Base-by-base conservation (phyloP, 2,888 invertebrate species). In the Argyresthia albistria region DNA sequence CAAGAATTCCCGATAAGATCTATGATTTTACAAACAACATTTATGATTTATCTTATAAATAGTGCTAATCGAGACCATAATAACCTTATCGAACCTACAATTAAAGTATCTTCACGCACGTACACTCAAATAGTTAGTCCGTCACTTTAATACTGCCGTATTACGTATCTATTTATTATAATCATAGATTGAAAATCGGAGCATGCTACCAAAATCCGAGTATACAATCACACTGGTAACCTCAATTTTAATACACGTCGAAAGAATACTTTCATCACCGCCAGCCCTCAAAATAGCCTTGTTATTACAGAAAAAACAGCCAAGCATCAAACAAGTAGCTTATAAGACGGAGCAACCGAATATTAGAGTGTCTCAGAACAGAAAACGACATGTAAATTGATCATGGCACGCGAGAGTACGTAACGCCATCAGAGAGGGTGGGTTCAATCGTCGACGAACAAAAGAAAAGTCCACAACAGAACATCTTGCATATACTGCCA, bases 351-450 rank as follows among this genome's bases (percentile, higher is more conserved):
- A 82, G 82, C 81, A 58, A 58, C 58, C 67, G 25, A 46, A 46
- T 46, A 52, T 52, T 45, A 51, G 43, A 50, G 52, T 46, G 46
- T 46, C 52, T 39, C 46, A 43, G 65, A 66, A 61, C 46, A 43
- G 65, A 66, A 61, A 76, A 75, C 76, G 72, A 74, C 69, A 72
- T 78, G 81, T 83, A 82, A 82, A 82, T 79, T 71, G 80, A 76
- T 71, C 68, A 63, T 57, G 60, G 63, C 83, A 84, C 81, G 83
- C 83, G 78, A 83, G 70, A 55, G 25, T 25, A 25, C 25, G 25
- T 25, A 25, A 25, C 25, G 25, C 3, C 25, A 25, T 4, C 25
- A n/a, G 25, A 4, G 25, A 25, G 25, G 25, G 25, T 25, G 25
- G 25, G 6, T 25, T 25, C 25, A 2, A 25, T 6, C 25, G 25